Conservation (phyloP, 2,797 vertebrate species). For the Acrossocheilus wenchowensis region DNA sequence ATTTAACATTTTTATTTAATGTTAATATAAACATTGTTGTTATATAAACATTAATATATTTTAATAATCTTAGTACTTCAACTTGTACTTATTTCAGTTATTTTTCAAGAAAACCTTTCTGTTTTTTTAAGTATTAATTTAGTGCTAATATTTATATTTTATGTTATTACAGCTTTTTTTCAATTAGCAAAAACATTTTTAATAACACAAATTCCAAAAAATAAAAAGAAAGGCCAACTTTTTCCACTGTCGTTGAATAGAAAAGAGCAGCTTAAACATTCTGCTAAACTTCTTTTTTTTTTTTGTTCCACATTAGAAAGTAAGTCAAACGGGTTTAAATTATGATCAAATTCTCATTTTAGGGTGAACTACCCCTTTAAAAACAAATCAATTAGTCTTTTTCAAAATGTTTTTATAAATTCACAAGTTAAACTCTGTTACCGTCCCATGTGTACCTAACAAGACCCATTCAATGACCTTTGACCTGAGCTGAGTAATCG, state of each 20-base stretch:
- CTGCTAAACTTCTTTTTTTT: not conserved
- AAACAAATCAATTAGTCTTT: conserved; percentile 5
- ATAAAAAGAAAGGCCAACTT: no score
- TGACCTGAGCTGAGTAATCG: conserved; percentile 69
- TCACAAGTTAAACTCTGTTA: not conserved
- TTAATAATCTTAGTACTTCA: not conserved
- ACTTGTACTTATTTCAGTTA: no score
- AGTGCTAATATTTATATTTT: not conserved
- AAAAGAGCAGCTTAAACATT: not conserved
- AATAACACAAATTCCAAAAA: not conserved
- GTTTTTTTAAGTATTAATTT: no score
- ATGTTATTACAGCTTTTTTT: not conserved
- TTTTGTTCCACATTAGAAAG: not conserved
- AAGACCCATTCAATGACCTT: conserved; percentile 62
- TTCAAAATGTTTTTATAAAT: conserved; percentile 1
- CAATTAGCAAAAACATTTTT: not conserved
- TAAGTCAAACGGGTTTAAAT: not conserved
- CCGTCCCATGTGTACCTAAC: conserved; percentile 37
- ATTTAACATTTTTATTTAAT: not conserved
- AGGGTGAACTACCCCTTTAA: not conserved
- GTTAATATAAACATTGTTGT: not conserved
- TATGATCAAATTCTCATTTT: not conserved
- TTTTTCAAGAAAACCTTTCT: no score
- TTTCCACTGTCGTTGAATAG: not conserved
- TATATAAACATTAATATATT: no score